These are phyloP conservation scores for Chiropotes sagulatus DNA, from an alignment of 2,797 vertebrate genomes.

Conservation along the genomic window DNA sequence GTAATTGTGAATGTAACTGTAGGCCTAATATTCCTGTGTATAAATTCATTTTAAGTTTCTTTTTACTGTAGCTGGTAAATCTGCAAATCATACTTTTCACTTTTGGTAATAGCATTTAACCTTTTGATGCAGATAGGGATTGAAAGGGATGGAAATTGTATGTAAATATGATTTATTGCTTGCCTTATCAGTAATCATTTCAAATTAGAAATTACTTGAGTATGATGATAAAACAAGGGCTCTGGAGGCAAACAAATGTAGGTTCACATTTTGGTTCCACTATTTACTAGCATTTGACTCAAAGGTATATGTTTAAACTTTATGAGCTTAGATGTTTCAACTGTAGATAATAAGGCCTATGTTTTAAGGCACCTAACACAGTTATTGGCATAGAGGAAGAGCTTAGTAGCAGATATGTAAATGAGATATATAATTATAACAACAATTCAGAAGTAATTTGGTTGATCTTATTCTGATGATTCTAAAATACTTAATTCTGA, in stretches of 20 bases:
- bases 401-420: slow-evolving; percentile 22
- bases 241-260: background rate
- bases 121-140: background rate
- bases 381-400: background rate
- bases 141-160: background rate
- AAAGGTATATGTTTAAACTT: background rate
- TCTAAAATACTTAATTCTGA: background rate
- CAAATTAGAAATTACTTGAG: background rate
- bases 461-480: background rate
- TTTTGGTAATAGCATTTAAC: background rate
- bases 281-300: background rate
- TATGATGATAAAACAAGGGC: background rate
- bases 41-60: background rate
- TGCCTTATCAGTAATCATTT: background rate
- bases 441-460: background rate
- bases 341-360: background rate
- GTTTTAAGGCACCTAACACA: background rate
- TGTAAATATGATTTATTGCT: background rate
- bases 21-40: background rate
- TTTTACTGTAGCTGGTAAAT: background rate
- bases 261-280: background rate
- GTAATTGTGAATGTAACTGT: background rate
- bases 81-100: background rate
- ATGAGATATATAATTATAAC: background rate
- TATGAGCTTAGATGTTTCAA: background rate